These are phyloP conservation scores for Cosmia trapezina DNA, from an alignment of 2,888 invertebrate species.

Conservation along the genomic window DNA sequence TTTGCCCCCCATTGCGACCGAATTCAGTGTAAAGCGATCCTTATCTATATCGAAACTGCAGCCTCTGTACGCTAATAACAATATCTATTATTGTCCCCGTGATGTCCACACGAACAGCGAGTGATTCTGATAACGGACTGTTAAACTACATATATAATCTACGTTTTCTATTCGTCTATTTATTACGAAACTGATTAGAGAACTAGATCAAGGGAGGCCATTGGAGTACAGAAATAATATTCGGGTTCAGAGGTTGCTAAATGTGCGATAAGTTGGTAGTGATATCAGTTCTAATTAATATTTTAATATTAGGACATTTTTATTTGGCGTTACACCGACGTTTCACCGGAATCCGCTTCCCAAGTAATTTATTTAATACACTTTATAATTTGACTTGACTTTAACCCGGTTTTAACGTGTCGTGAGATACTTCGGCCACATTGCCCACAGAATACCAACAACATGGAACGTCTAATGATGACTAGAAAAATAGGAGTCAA, in stretches of 20 bases:
- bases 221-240: conserved; percentile 16
- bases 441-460: too few relatives aligned
- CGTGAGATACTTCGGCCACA: too few relatives aligned
- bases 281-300: neutral
- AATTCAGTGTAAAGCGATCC: too few relatives aligned
- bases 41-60: too few relatives aligned
- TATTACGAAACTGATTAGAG: conserved; percentile 21
- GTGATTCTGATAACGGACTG: conserved; percentile 15
- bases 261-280: conserved; percentile 8
- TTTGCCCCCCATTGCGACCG: too few relatives aligned
- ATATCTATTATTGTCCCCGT: neutral
- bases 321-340: neutral
- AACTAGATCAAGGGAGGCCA: conserved; percentile 30
- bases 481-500: too few relatives aligned
- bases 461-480: too few relatives aligned
- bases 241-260: conserved; percentile 25
- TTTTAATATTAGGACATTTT: neutral
- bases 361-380: too few relatives aligned
- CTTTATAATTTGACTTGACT: too few relatives aligned
- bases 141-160: neutral
- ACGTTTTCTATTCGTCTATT: conserved; percentile 3
- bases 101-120: conserved; percentile 5
- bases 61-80: neutral
- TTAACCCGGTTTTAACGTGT: too few relatives aligned
- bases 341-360: neutral